Base-by-base conservation (phyloP, 2,113 vertebrate genomes). In the Syngnathoides biaculeatus region DNA sequence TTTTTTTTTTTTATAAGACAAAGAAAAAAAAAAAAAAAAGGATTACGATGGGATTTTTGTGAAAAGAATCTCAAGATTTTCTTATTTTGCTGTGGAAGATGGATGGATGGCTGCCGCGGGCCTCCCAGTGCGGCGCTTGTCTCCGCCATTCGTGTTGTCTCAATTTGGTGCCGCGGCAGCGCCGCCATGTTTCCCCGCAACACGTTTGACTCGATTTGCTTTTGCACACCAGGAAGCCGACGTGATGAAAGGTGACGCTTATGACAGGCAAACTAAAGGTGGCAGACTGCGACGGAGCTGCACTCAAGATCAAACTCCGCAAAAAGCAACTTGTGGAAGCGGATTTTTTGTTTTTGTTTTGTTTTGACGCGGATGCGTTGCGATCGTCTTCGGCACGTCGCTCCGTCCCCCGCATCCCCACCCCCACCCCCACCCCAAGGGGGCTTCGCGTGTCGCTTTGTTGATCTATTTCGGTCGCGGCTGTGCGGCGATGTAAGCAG, bases 321-420 rank as follows among this genome's bases (percentile, higher is more conserved):
- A 17, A 20, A 10, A 63, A 48, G 43, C 8, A 43, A 64, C 26
- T 47, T 27, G 61, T 26, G 61, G 17, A 45, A 42, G 48, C 45
- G 27, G 47, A n/a, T n/a, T n/a, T 9, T 8, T 56, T 80, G 78
- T 84, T 7, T 57, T 40, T 35, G 2, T 35, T 9, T 8, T 59
- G 79, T 79, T 84, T 14, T 57, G 75, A 82, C 74, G 72, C 65
- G 65, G 68, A 80, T 70, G 73, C 65, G 53, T 79, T 80, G 65
- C 78, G 81, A 84, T 79, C 73, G 79, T 75, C 53, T 45, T 69
- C 65, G 24, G 69, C 72, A 75, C 69, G 47, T 26, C 66, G 70
- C 73, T 69, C 47, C 50, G 22, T 58, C 64, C 77, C 22, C 77
- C 69, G n/a, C n/a, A n/a, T n/a, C n/a, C n/a, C n/a, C n/a, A n/a